Percentiles rank a stretch among this genome's conserved stretches.
phyloP scores from a whole-genome alignment of 2,888 invertebrate genomes.

The Altica lythri region DNA sequence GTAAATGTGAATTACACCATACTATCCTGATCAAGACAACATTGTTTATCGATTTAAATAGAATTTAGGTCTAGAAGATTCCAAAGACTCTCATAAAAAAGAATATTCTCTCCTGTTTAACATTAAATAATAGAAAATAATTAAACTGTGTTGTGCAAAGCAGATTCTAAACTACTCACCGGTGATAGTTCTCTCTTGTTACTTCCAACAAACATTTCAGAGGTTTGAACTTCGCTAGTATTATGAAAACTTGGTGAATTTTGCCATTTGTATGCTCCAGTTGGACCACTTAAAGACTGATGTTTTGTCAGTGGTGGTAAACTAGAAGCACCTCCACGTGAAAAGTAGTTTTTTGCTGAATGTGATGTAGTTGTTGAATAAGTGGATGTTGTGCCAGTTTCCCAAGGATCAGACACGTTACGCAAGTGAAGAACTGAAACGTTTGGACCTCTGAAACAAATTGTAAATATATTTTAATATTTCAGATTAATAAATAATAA shows the following conservation, averaged over 20 bases:
- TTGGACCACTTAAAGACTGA: conserved; percentile 49
- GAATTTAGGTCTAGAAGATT: too few species aligned
- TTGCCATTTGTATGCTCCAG: conserved; percentile 42
- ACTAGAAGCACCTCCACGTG: conserved; percentile 40
- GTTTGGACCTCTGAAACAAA: conserved; percentile 60
- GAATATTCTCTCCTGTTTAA: too few species aligned
- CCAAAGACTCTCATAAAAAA: too few species aligned
- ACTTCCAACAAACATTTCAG: conserved; percentile 56
- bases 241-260: conserved; percentile 51
- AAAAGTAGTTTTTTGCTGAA: conserved; percentile 46
- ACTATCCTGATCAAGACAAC: too few species aligned
- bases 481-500: too few species aligned
- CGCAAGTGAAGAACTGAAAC: conserved; percentile 63
- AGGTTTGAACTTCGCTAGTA: conserved; percentile 56
- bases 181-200: conserved; percentile 63
- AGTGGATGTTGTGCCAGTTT: conserved; percentile 54
- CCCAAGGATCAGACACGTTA: conserved; percentile 63
- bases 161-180: conserved; percentile 50
- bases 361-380: conserved; percentile 49
- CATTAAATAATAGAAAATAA: too few species aligned
- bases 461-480: too few species aligned
- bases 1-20: too few species aligned
- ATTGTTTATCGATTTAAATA: too few species aligned
- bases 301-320: conserved; percentile 50
- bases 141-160: too few species aligned